A percentile compares a stretch with the other conserved stretches of the same genome.
These are phyloP conservation scores for Virgularia gustaviana DNA, from an alignment of 92 coral and sea anemone species.

Conservation along the genomic window DNA sequence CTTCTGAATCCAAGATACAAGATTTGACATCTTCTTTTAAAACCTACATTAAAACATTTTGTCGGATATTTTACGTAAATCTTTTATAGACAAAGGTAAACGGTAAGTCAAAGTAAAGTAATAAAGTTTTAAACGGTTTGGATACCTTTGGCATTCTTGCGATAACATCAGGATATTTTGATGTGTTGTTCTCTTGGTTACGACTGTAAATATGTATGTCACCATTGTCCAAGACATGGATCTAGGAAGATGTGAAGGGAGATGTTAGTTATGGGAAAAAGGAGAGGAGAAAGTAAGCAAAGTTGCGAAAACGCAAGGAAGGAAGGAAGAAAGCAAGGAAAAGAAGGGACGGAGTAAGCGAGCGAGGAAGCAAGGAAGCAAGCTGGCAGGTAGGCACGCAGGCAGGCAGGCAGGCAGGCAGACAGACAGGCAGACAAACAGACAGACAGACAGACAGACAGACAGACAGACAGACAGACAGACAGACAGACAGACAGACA, in stretches of 20 bases:
- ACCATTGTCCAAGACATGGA: conserved; percentile 72
- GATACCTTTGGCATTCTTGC: conserved; percentile 88
- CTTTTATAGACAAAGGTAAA: neutral
- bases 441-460: no score
- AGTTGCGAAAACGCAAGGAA: neutral
- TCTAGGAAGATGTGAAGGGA: conserved; percentile 42
- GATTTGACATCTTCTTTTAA: conserved; percentile 67
- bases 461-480: no score
- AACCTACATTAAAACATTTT: conserved; percentile 47
- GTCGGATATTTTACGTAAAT: neutral
- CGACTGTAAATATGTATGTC: conserved; percentile 92
- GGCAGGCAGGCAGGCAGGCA: no score
- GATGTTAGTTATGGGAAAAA: neutral
- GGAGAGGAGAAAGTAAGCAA: neutral
- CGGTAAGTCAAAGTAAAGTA: neutral
- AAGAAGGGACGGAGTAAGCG: no score
- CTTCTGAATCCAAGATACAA: conserved; percentile 90
- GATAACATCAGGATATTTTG: conserved; percentile 93
- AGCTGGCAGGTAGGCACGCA: no score
- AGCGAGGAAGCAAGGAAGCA: no score
- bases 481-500: no score
- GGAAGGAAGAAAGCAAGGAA: neutral
- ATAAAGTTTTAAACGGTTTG: no score
- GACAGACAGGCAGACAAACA: no score
- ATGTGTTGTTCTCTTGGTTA: conserved; percentile 90